Percentiles rank a stretch among this genome's conserved stretches.
Evolutionary conservation across 1,140 invertebrate species (phyloP).

Genomic region (Ruditapes philippinarum): DNA sequence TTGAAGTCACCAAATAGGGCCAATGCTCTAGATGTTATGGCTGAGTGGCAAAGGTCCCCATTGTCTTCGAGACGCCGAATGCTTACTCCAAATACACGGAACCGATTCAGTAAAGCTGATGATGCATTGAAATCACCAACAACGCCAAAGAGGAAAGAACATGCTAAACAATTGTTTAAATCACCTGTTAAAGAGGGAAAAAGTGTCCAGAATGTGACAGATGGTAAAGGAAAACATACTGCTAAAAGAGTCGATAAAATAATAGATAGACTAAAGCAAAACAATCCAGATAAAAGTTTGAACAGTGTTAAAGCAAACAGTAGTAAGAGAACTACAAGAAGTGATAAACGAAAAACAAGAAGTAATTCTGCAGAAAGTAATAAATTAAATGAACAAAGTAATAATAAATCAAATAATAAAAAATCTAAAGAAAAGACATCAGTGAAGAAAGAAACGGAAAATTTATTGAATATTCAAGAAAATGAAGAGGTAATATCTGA

Average conservation of each 20-base stretch:
- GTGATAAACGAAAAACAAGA: neutral
- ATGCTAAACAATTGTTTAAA: conserved; percentile 37
- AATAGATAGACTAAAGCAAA: conserved; percentile 12
- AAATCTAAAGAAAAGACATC: neutral
- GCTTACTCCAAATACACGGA: neutral
- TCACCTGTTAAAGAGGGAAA: neutral
- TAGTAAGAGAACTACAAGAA: neutral
- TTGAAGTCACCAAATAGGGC: conserved; percentile 43
- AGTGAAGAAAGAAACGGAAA: neutral
- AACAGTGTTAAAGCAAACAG: neutral
- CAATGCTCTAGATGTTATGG: conserved; percentile 32
- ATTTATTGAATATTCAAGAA: neutral
- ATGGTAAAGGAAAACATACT: conserved; percentile 7
- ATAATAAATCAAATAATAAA: neutral
- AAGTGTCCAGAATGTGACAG: neutral
- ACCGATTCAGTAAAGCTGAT: neutral
- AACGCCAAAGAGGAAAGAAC: conserved; percentile 13
- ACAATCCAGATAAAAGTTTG: conserved; percentile 26
- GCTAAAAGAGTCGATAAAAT: conserved; percentile 46
- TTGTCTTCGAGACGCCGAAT: neutral
- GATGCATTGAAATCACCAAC: conserved; percentile 11
- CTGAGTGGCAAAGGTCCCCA: conserved; percentile 45
- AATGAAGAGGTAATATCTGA: too few species aligned
- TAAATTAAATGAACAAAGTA: too few species aligned
- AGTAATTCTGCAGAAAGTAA: too few species aligned